Base-by-base conservation (phyloP, 2,797 vertebrate genomes). In the Falco cherrug region DNA sequence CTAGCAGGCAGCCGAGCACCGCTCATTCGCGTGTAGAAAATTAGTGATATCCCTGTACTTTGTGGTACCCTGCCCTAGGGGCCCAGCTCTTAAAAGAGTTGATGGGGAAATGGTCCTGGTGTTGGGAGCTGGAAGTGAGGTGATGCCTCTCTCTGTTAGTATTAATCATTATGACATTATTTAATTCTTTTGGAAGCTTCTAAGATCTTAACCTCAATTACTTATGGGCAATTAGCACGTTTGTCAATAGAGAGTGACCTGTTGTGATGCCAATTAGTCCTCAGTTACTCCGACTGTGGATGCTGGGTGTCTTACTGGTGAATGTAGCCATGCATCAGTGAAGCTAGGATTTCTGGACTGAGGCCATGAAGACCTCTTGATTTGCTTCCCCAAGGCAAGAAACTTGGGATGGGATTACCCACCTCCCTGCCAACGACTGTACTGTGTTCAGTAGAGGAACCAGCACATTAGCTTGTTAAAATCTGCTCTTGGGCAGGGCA, bases 241-340 rank as follows among this genome's bases (percentile, higher is more conserved):
- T 83, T 93, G 37, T 82, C 48, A 64, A 37, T 48, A 70, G 26
- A 64, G 16, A 48, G 16, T 20, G 37, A 59, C 60, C 16, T 75
- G 22, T 43, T 75, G 47, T 16, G 29, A 50, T 75, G 17, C 16
- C 43, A 57, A 0, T 57, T 70, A 45, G 22, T 79, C 54, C 24
- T 92, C 17, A 6, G 17, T 76, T 83, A 41, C 17, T 20, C 8
- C 3, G 31, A 8, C 39, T 0, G 0, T 56, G 47, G 41, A 35
- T 53, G 47, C 28, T 87, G 73, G n/a, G 33, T 3, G 2, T 81
- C 22, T 87, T 78, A 26, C 54, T 71, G 9, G 10, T 61, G 39
- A 41, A 41, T 41, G 39, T 16, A 39, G 10, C 25, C 29, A 25
- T 9, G 4, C 37, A 75, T 80, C n/a, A 26, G 16, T 53, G 33